A percentile compares a stretch with the other conserved stretches of the same genome.
Conservation (phyloP, 2,888 invertebrate species). For the Clusia tigrina region DNA sequence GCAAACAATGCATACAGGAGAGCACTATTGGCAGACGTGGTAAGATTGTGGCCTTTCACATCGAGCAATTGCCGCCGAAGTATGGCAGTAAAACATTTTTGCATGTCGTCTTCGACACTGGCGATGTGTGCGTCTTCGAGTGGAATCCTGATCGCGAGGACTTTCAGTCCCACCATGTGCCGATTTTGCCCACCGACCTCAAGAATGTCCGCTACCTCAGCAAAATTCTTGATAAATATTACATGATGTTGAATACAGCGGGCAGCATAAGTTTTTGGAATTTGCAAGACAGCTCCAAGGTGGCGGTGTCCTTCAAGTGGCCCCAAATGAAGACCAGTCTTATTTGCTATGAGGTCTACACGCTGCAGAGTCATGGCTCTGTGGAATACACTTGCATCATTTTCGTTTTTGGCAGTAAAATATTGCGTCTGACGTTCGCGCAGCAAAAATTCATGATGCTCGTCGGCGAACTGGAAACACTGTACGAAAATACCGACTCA, state of each 20-base stretch:
- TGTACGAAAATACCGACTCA: conserved; percentile 39
- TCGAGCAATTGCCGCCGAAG: conserved; percentile 30
- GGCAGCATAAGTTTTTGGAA: conserved; percentile 50
- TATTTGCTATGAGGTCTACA: conserved; percentile 36
- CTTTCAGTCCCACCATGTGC: conserved; percentile 44
- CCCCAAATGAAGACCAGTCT: conserved; percentile 26
- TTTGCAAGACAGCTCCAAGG: conserved; percentile 41
- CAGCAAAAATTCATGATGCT: conserved; percentile 34
- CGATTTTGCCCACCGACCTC: conserved; percentile 39
- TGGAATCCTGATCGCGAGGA: conserved; percentile 46
- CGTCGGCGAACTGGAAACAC: conserved; percentile 34
- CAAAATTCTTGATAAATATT: conserved; percentile 49
- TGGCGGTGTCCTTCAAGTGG: conserved; percentile 41
- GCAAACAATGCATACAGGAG: conserved; percentile 39
- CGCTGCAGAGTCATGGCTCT: conserved; percentile 16
- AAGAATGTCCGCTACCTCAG: conserved; percentile 46
- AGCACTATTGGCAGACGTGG: conserved; percentile 21
- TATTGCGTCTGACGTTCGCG: conserved; percentile 44
- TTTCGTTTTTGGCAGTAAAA: conserved; percentile 44
- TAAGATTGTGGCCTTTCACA: conserved; percentile 39
- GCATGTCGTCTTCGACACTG: conserved; percentile 51
- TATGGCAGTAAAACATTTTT: conserved; percentile 36
- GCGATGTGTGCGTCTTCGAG: conserved; percentile 51
- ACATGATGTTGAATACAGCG: conserved; percentile 47
- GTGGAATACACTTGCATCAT: conserved; percentile 32